Base-by-base conservation (phyloP, 2,113 vertebrate genomes). In the Oreamnos americanus region DNA sequence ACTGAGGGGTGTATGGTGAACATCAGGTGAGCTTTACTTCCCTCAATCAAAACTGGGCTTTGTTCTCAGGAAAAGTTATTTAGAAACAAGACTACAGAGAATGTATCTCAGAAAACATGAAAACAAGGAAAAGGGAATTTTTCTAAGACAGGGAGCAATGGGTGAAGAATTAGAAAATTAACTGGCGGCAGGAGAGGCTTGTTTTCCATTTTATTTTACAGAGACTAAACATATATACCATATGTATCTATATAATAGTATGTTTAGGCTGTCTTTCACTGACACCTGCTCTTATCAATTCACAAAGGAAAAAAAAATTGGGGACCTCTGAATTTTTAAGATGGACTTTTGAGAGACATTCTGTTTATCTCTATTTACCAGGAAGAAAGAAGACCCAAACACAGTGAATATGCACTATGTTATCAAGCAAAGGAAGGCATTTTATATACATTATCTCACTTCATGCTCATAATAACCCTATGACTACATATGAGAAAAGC, bases 131-230 rank as follows among this genome's bases (percentile, higher is more conserved):
- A 83, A 78, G 26, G 36, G 47, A 90, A 94, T 3, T 87, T 76
- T 94, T 79, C 92, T 78, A 57, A 43, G 36, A 64, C 3, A 87
- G 45, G 19, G 91, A 67, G 19, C 93, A 81, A 88, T 43, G 25
- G 74, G 30, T 81, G 67, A 57, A 91, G 60, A 93, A 86, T 92
- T 13, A 67, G 19, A 90, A 67, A 67, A 57, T 33, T 23, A 79
- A 85, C 0, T 76, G 62, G 25, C 8, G 1, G 25, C 14, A 74
- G 13, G 15, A 76, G 19, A 92, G 57, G 49, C 11, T 25, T 78
- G 36, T 55, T 97, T 92, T 94, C 53, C 90, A 92, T 62, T 93
- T 64, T 57, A 94, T 78, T 87, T 91, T 84, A 95, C 11, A 85
- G 30, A 94, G 36, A 53, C 86, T 33, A 78, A 43, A 47, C 13